Evolutionary conservation across 1,140 invertebrate species (phyloP).

Genomic region (Achroia grisella): DNA sequence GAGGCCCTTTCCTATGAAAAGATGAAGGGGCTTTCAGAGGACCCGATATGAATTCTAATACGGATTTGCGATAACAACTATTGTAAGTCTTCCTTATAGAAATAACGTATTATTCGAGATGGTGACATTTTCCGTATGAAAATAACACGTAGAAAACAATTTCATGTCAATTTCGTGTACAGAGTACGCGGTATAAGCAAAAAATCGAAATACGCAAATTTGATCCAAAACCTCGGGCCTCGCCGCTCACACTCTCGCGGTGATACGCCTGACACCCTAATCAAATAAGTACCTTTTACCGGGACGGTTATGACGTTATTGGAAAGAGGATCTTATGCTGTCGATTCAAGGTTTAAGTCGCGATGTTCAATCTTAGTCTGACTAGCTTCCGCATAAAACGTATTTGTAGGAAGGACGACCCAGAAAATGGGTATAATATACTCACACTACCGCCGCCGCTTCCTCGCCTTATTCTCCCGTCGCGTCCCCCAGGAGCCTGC

Average conservation of each 20-base stretch:
- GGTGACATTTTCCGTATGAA: slow-evolving; percentile 6
- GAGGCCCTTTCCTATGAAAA: slow-evolving; percentile 40
- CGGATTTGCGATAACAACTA: slow-evolving; percentile 28
- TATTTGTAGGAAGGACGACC: slow-evolving; percentile 74
- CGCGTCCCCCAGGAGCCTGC: slow-evolving; percentile 62
- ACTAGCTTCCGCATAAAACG: slow-evolving; percentile 72
- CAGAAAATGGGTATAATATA: slow-evolving; percentile 74
- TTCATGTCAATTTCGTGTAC: slow-evolving; percentile 31
- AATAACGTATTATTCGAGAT: slow-evolving; percentile 5
- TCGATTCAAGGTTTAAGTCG: slow-evolving; percentile 29
- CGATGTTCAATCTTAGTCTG: slow-evolving; percentile 23
- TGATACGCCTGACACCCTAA: slow-evolving; percentile 73
- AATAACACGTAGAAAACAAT: slow-evolving; percentile 27
- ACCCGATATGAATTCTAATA: slow-evolving; percentile 51
- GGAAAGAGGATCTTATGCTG: slow-evolving; percentile 22
- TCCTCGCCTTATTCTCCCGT: slow-evolving; percentile 59
- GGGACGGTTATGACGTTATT: slow-evolving; percentile 19
- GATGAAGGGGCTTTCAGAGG: slow-evolving; percentile 31
- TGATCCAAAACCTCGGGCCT: slow-evolving; percentile 65
- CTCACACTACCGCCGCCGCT: slow-evolving; percentile 63
- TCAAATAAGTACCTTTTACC: slow-evolving; percentile 73
- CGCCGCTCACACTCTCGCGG: slow-evolving; percentile 59
- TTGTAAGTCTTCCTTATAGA: slow-evolving; percentile 5
- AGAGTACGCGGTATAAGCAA: slow-evolving; percentile 29
- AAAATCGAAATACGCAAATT: slow-evolving; percentile 69